Base-by-base conservation (phyloP, 2,113 vertebrate species). In the Cephalophus harveyi region DNA sequence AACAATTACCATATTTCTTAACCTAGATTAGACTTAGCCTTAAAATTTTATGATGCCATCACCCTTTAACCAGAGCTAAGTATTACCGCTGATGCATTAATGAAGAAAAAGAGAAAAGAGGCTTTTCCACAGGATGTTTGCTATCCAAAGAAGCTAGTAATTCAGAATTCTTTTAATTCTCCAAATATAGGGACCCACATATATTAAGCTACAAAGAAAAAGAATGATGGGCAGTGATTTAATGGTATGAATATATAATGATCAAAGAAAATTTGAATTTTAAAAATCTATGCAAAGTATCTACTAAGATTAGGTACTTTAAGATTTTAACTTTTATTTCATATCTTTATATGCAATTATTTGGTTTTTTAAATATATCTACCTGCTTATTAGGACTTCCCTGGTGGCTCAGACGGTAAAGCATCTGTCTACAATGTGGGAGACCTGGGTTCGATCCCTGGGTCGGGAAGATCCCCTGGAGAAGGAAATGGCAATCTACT, bases 1-100 rank as follows among this genome's bases (percentile, higher is more conserved):
- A 97, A 92, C 82, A 87, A 91, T 96, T 79, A 87, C 46, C 33
- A 16, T 55, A 97, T 91, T 64, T 96, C 95, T 95, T 95, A 94
- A 83, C 74, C n/a, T 67, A 87, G 19, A 83, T 87, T 85, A 59
- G 21, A 89, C 8, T 78, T 57, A 89, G 16, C 33, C 62, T 84
- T 94, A 88, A 94, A 79, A 36, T 89, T 76, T 52, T 89, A 94
- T 52, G 46, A 13, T 33, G 43, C 10, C 81, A 48, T 76, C 28
- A 89, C 5, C 21, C 91, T 96, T 91, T 78, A 91, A 78, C 36
- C 43, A 81, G 30, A 93, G 84, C 7, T 28, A 83, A 83, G n/a
- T 30, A 50, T 89, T 87, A 74, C 40, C 74, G 25, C 7, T n/a
- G 50, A 90, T 71, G 33, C 1, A 74, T 88, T 93, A 81, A 71